These are phyloP conservation scores for Pithys albifrons DNA, from an alignment of 2,113 vertebrate genomes.

Conservation along the genomic window DNA sequence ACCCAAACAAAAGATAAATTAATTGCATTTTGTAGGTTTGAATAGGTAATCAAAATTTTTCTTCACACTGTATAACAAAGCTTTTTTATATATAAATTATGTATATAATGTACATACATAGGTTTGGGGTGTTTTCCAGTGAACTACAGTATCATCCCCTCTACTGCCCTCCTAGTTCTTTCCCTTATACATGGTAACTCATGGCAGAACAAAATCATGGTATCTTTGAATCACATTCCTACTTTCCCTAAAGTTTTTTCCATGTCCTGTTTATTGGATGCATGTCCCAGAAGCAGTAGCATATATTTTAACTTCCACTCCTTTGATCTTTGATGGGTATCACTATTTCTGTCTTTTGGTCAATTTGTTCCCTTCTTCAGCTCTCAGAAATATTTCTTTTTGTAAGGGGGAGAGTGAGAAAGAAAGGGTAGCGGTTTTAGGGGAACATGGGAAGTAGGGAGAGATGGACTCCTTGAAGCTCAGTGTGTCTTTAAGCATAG, in stretches of 20 bases:
- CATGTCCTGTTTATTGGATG: background rate
- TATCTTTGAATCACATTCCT: background rate
- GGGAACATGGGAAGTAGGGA: background rate
- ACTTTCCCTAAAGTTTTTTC: background rate
- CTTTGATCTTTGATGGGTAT: background rate
- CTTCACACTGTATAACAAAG: background rate
- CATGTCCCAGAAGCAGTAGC: background rate
- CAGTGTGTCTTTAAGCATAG: background rate
- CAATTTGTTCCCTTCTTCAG: background rate
- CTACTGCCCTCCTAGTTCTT: background rate
- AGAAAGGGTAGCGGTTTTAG: background rate
- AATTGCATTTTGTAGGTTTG: background rate
- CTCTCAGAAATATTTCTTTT: background rate
- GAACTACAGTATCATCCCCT: background rate
- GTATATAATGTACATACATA: background rate
- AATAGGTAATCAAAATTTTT: background rate
- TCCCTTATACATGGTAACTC: background rate
- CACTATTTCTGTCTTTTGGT: background rate
- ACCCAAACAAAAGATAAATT: background rate
- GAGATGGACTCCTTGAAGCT: background rate
- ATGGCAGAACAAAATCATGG: background rate
- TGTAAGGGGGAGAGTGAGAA: background rate
- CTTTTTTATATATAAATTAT: background rate
- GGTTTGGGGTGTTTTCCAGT: background rate
- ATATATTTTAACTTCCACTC: background rate